Percentiles rank a stretch among this genome's conserved stretches.
Evolutionary conservation across 2,113 vertebrate species (phyloP).

Genomic region (Origma solitaria): DNA sequence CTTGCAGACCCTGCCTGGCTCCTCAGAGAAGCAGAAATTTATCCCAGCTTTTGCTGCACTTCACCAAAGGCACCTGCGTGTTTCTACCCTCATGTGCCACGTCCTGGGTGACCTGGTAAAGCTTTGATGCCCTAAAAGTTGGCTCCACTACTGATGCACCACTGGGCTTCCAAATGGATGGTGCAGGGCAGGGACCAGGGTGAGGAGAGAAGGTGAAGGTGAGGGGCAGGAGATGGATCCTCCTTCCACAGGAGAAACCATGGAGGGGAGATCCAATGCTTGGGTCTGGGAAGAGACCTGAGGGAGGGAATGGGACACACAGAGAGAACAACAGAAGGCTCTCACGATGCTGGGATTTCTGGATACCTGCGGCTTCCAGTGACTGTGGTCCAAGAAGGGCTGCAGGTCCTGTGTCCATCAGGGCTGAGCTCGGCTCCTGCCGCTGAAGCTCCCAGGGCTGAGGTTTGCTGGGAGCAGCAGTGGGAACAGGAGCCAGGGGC

Average conservation of each 20-base stretch:
- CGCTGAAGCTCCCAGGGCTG: not conserved
- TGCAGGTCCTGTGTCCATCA: not conserved
- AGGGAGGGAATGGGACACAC: not conserved
- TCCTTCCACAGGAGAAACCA: not conserved
- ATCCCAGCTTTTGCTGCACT: not conserved
- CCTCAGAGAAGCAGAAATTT: not conserved
- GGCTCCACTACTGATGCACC: not conserved
- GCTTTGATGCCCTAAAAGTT: not conserved
- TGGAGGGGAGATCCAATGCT: not conserved
- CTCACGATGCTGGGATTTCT: not conserved
- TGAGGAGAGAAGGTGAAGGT: not conserved
- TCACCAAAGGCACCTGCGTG: not conserved
- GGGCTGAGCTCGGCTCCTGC: not conserved
- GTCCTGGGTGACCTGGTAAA: not conserved
- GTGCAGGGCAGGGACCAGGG: not conserved
- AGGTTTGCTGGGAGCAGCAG: not conserved
- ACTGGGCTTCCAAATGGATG: not conserved
- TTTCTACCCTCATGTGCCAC: not conserved
- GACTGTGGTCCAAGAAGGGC: not conserved
- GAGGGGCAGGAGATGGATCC: not conserved
- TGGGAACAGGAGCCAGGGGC: not conserved
- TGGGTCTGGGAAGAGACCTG: not conserved
- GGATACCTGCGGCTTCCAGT: not conserved
- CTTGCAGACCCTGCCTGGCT: not conserved
- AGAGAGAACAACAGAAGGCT: not conserved